Base-by-base conservation (phyloP, 2,888 invertebrate genomes). In the Epiblema foenella region DNA sequence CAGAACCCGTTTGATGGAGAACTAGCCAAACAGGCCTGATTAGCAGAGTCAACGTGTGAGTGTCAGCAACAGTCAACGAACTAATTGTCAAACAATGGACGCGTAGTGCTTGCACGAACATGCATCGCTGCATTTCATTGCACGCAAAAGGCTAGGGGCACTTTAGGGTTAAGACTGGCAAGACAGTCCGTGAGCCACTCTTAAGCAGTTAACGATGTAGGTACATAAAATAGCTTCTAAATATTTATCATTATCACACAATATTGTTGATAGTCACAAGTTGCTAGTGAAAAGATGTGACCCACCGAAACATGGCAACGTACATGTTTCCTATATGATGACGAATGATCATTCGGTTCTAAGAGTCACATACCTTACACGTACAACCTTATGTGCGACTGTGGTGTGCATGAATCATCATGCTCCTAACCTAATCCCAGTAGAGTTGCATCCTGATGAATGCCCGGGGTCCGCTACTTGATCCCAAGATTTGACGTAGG, bases 61-160 rank as follows among this genome's bases (percentile, higher is more conserved):
- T 70, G 76, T 72, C 70, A 75, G 77, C 75, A 74, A 80, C 85
- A 84, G 89, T 89, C 89, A 89, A 88, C 85, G 88, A 89, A 89
- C 89, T 86, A 87, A 88, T 88, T 86, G 85, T 83, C 84, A 85
- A 85, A 89, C 88, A 89, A 89, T 88, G 80, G 78, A 74, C 77
- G 74, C 74, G 68, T 70, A 54, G 17, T 60, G 54, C 59, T 60
- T 56, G 70, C 66, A 70, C 70, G 65, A 66, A 10, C 56, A 17
- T 57, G 67, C 71, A 62, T 56, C 39, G 60, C 49, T 67, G 66
- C 62, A 67, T 67, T 62, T 51, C 56, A 71, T 71, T 71, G 66
- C 39, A 54, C 65, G 58, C 46, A 70, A 66, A 70, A 70, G 70
- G 70, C 24, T 29, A 24, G 65, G 46, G 42, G 68, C 46, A 57